Evolutionary conservation across 2,797 vertebrate species (phyloP).

Genomic region (Odontamblyopus lacepedii): DNA sequence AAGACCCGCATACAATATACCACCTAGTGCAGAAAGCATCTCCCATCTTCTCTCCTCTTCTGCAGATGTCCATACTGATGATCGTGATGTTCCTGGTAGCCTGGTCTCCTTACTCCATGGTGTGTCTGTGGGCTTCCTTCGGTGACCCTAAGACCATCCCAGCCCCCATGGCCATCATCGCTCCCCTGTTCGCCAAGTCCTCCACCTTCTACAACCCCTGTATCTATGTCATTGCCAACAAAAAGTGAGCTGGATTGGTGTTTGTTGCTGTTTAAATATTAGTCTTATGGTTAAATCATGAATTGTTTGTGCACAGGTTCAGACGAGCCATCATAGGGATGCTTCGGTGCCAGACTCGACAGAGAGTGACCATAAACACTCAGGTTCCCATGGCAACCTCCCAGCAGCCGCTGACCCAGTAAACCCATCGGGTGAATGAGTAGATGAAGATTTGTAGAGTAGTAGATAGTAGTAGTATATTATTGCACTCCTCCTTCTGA

Average conservation of each 20-base stretch:
- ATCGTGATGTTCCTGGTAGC: slow-evolving; percentile 95
- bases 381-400: slow-evolving; percentile 85
- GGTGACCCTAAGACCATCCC: slow-evolving; percentile 89
- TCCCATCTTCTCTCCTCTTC: slow-evolving; percentile 18
- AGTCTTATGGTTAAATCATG: background rate
- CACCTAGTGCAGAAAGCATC: background rate
- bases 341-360: slow-evolving; percentile 88
- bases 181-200: slow-evolving; percentile 95
- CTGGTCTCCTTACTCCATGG: slow-evolving; percentile 95
- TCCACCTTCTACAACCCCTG: slow-evolving; percentile 99
- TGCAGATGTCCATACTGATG: slow-evolving; percentile 97
- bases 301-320: slow-evolving; percentile 61
- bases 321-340: slow-evolving; percentile 88
- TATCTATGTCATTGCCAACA: slow-evolving; percentile 95
- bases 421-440: slow-evolving; percentile 22
- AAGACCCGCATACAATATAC: background rate
- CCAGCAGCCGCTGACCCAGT: slow-evolving; percentile 73
- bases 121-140: slow-evolving; percentile 97
- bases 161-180: slow-evolving; percentile 92
- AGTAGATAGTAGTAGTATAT: background rate
- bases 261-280: background rate
- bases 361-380: slow-evolving; percentile 83
- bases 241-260: slow-evolving; percentile 81
- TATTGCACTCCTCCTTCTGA: background rate
- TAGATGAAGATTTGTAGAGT: background rate